Evolutionary conservation across 1,140 invertebrate species (phyloP).

Genomic region (Diachasma alloeum): DNA sequence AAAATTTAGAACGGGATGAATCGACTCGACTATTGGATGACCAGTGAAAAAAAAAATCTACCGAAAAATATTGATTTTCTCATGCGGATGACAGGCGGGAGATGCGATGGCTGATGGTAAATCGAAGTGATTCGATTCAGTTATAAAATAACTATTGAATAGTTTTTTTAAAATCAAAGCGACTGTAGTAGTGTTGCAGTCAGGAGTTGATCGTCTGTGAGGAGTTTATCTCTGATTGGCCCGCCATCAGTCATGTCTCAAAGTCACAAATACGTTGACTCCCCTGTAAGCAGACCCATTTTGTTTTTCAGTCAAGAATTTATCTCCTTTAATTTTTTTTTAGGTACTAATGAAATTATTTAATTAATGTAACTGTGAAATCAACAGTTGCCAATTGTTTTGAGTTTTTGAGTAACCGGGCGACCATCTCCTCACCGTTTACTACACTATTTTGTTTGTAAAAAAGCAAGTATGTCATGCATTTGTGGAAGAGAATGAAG

Average conservation of each 20-base stretch:
- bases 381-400: too few relatives aligned
- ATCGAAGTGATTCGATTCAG: conserved; percentile 35
- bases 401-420: not conserved
- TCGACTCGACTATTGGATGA: not conserved
- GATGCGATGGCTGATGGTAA: conserved; percentile 46
- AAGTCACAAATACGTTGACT: conserved; percentile 65
- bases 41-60: conserved; percentile 18
- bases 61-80: conserved; percentile 34
- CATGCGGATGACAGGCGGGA: conserved; percentile 45
- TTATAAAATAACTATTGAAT: conserved; percentile 41
- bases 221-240: conserved; percentile 48
- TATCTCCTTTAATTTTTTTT: not conserved
- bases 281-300: conserved; percentile 62
- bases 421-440: conserved; percentile 10
- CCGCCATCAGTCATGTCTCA: conserved; percentile 55
- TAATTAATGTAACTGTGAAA: too few relatives aligned
- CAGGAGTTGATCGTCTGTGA: conserved; percentile 52
- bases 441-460: not conserved
- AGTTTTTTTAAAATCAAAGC: conserved; percentile 8
- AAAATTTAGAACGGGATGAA: not conserved
- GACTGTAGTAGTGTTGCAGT: conserved; percentile 48
- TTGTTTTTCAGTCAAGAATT: conserved; percentile 43
- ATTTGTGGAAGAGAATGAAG: not conserved
- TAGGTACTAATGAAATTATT: not conserved
- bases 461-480: not conserved